Evolutionary conservation across 2,113 vertebrate species (phyloP).

Genomic region (Heliornis fulica): DNA sequence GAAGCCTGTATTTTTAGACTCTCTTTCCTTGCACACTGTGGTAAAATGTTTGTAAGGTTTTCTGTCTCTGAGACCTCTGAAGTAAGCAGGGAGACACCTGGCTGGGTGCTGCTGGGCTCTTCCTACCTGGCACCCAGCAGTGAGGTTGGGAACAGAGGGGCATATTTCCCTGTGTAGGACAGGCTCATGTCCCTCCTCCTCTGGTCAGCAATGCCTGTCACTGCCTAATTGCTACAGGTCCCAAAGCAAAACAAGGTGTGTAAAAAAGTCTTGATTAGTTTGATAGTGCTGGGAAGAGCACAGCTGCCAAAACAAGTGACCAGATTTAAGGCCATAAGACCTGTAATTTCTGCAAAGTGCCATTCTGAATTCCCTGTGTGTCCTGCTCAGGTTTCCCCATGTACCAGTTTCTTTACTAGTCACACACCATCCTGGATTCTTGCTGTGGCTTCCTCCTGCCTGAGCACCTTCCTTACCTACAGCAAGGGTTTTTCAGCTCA

Average conservation of each 20-base stretch:
- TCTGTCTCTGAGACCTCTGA: not conserved
- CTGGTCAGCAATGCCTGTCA: not conserved
- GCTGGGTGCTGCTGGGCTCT: not conserved
- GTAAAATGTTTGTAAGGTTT: not conserved
- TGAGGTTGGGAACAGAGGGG: rapidly evolving
- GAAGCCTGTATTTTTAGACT: not conserved
- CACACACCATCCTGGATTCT: not conserved
- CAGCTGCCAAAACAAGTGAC: not conserved
- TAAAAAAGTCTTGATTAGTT: not conserved
- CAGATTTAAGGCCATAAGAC: not conserved
- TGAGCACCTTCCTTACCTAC: not conserved
- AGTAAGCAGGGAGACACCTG: not conserved
- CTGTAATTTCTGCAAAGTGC: not conserved
- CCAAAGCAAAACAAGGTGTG: not conserved
- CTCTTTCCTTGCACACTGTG: not conserved
- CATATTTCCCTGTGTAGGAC: not conserved
- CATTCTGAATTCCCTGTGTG: not conserved
- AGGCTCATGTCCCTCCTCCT: no score
- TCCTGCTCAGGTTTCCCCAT: not conserved
- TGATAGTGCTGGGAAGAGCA: not conserved
- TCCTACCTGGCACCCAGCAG: not conserved
- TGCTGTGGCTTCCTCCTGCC: not conserved
- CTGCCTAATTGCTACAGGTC: not conserved
- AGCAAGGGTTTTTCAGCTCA: not conserved
- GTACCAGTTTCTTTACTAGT: not conserved